phyloP scores from a whole-genome alignment of 2,888 invertebrate genomes.

The Volucella zonaria region DNA sequence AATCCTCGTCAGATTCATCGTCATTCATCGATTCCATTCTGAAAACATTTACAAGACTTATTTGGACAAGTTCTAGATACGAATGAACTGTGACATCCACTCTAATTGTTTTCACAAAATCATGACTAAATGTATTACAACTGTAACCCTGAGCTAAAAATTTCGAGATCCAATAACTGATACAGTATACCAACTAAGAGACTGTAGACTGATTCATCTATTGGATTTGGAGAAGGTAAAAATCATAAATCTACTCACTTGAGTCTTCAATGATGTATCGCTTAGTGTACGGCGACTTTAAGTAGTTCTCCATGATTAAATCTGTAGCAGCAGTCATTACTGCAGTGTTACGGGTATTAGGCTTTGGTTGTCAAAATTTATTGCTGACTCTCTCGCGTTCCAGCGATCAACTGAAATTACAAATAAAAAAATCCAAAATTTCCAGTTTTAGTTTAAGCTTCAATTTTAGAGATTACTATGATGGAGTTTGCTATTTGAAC shows the following conservation, averaged over 20 bases:
- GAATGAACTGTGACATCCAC: no score
- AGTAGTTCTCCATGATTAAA: slow-evolving; percentile 59
- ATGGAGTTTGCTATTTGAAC: not conserved
- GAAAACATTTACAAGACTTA: no score
- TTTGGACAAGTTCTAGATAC: no score
- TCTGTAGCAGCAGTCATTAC: not conserved
- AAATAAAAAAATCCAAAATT: slow-evolving; percentile 3
- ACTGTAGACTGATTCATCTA: not conserved
- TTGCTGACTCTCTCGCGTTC: not conserved
- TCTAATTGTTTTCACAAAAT: no score
- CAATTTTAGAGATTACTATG: no score
- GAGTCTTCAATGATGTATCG: slow-evolving; percentile 66
- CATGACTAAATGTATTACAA: no score
- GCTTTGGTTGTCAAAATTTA: not conserved
- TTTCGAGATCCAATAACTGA: no score
- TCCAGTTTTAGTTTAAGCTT: not conserved
- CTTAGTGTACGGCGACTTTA: slow-evolving; percentile 62
- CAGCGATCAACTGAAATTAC: slow-evolving; percentile 24
- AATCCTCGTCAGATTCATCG: no score
- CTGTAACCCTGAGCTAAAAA: no score
- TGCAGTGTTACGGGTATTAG: not conserved
- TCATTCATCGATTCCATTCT: no score
- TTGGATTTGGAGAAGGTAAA: not conserved
- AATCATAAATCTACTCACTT: slow-evolving; percentile 45
- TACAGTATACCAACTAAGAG: no score